Percentiles rank a stretch among this genome's conserved stretches.
Evolutionary conservation across 2,113 vertebrate genomes (phyloP).

Genomic region (Tyrannus savana): DNA sequence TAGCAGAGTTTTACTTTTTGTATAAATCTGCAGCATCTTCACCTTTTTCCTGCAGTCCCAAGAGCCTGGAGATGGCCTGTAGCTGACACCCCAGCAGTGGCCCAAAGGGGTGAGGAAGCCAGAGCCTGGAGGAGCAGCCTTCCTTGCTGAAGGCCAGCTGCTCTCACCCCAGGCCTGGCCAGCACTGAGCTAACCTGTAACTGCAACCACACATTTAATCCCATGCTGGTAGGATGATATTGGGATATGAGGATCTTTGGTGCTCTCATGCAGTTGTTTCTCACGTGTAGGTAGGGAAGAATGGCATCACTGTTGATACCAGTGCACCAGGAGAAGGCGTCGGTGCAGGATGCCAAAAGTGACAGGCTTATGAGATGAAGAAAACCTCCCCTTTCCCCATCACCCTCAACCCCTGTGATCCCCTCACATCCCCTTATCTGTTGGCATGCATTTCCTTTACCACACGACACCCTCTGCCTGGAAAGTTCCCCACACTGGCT

Average conservation of each 20-base stretch:
- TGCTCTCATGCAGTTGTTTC: background rate
- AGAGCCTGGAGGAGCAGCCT: background rate
- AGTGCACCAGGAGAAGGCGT: background rate
- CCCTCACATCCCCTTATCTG: constrained; percentile 63
- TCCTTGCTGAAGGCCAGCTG: background rate
- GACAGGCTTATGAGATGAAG: background rate
- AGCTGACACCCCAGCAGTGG: background rate
- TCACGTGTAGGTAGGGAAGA: background rate
- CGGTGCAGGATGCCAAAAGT: background rate
- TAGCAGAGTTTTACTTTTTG: background rate
- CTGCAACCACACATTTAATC: background rate
- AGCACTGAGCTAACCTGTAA: background rate
- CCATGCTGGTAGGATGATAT: background rate
- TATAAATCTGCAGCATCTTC: constrained; percentile 2
- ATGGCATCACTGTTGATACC: background rate
- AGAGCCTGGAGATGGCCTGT: background rate
- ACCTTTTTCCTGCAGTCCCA: constrained; percentile 8
- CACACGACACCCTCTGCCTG: constrained; percentile 56
- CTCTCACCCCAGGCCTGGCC: background rate
- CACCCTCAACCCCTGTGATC: constrained; percentile 4
- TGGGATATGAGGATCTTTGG: background rate
- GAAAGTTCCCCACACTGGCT: constrained; percentile 46
- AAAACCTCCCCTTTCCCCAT: constrained; percentile 3
- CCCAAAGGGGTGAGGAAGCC: background rate
- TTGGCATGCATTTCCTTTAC: constrained; percentile 76